Percentiles rank a stretch among this genome's conserved stretches.
phyloP scores from a whole-genome alignment of 1,140 invertebrate genomes.

The Drosophila truncata region DNA sequence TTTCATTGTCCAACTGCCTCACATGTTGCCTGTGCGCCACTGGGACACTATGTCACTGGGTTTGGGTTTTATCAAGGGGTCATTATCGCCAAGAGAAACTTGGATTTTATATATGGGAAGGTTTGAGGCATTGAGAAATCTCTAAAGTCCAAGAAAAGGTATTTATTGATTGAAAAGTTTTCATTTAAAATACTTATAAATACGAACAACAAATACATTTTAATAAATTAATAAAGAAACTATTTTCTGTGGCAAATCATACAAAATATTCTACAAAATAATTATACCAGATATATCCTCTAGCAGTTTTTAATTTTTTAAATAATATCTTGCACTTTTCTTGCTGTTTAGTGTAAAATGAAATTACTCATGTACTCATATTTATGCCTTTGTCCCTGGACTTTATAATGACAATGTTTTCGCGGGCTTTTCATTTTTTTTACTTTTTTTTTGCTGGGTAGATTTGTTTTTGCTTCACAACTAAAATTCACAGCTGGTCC shows the following conservation, averaged over 20 bases:
- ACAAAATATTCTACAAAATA: background rate
- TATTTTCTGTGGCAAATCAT: too few relatives aligned
- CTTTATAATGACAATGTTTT: constrained; percentile 54
- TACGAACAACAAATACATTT: background rate
- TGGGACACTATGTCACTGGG: constrained; percentile 38
- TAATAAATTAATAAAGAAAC: background rate
- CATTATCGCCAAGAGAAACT: background rate
- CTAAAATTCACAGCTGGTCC: constrained; percentile 43
- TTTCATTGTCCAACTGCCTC: constrained; percentile 47
- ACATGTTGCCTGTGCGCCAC: constrained; percentile 27
- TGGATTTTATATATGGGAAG: background rate
- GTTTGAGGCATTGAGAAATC: background rate
- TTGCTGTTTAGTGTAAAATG: constrained; percentile 26
- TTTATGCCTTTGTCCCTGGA: constrained; percentile 50
- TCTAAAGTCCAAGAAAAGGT: background rate
- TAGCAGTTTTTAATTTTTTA: too few relatives aligned
- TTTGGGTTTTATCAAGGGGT: constrained; percentile 6
- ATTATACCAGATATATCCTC: background rate
- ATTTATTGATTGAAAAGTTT: background rate
- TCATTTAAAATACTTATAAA: background rate
- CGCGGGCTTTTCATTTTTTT: constrained; percentile 17
- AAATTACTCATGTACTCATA: constrained; percentile 50
- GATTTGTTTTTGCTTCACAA: background rate
- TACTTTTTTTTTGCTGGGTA: background rate
- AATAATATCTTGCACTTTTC: background rate